phyloP scores from a whole-genome alignment of 2,888 invertebrate species.

The Sarcophaga subvicina region DNA sequence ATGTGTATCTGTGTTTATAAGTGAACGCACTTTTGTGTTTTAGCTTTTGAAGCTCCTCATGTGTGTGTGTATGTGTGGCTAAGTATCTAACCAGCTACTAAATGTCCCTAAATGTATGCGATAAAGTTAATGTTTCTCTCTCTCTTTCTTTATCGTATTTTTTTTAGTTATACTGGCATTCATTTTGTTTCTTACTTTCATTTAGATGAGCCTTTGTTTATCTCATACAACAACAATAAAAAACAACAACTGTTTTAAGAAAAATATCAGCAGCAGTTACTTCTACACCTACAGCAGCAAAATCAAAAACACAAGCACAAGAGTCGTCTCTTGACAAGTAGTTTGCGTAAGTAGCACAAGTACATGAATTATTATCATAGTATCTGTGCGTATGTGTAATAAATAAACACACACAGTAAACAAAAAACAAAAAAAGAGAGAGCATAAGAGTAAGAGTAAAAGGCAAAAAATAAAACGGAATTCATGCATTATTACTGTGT shows the following conservation, averaged over 20 bases:
- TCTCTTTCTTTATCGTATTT: background rate
- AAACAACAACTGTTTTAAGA: background rate
- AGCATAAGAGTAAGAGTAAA: no score
- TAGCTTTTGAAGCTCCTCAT: slow-evolving; percentile 37
- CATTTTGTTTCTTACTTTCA: background rate
- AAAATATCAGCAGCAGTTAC: background rate
- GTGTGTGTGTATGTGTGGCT: slow-evolving; percentile 19
- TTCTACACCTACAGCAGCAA: background rate
- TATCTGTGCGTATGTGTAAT: background rate
- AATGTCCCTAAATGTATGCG: background rate
- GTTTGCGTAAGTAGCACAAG: slow-evolving; percentile 9
- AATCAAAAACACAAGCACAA: background rate
- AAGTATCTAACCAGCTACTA: slow-evolving; percentile 35
- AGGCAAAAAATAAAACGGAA: background rate
- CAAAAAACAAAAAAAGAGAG: background rate
- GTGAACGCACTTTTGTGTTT: background rate
- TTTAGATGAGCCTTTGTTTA: background rate
- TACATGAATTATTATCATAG: slow-evolving; percentile 11
- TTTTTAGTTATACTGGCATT: background rate
- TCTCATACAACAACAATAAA: no score
- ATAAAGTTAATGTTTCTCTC: background rate
- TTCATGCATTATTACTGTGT: no score
- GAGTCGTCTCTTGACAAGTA: slow-evolving; percentile 2
- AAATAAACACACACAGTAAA: no score
- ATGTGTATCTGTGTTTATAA: background rate